These are phyloP conservation scores for Lacanobia oleracea DNA, from an alignment of 2,888 invertebrate genomes.

Conservation along the genomic window DNA sequence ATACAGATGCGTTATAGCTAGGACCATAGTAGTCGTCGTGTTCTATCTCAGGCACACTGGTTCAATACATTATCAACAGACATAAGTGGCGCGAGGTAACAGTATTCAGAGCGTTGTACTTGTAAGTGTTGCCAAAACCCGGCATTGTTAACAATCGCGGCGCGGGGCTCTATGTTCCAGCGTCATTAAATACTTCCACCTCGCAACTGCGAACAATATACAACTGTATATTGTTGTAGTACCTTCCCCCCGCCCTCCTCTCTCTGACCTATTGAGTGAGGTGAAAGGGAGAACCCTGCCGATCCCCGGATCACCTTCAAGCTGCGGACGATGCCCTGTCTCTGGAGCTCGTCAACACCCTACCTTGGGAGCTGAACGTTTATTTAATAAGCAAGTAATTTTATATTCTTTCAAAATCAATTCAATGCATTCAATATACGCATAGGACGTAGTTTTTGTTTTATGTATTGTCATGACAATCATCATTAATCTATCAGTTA, in stretches of 20 bases:
- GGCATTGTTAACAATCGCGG: neutral
- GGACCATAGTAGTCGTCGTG: neutral
- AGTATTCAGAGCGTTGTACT: neutral
- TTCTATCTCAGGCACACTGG: neutral
- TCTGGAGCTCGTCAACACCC: neutral
- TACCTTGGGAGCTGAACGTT: neutral
- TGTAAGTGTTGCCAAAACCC: neutral
- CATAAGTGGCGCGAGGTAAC: too few relatives aligned
- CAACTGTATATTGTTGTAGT: neutral
- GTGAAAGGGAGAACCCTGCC: neutral
- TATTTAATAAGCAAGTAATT: too few relatives aligned
- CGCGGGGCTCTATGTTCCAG: neutral
- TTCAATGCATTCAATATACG: too few relatives aligned
- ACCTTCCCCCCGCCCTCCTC: neutral
- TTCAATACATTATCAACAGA: neutral
- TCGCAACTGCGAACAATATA: too few relatives aligned
- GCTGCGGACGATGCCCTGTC: constrained; percentile 3
- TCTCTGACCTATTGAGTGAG: neutral
- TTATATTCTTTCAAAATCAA: too few relatives aligned
- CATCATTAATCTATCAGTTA: too few relatives aligned
- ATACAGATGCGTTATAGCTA: neutral
- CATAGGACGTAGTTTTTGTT: too few relatives aligned
- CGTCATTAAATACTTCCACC: neutral
- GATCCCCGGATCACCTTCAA: constrained; percentile 3
- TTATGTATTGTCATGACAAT: too few relatives aligned